Base-by-base conservation (phyloP, 2,113 vertebrate genomes). In the Gnathonemus longibarbis region DNA sequence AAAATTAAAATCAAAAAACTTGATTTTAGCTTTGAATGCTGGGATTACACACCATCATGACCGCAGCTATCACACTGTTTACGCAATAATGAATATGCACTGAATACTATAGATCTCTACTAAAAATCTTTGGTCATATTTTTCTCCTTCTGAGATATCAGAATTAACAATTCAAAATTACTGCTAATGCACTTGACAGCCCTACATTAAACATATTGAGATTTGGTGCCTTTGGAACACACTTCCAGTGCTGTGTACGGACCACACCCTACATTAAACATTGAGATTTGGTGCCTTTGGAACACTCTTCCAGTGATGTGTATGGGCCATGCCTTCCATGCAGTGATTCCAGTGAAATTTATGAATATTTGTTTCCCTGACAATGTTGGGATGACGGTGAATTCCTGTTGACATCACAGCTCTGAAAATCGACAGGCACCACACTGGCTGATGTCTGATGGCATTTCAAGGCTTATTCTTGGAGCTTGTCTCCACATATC, bases 401-500 rank as follows among this genome's bases (percentile, higher is more conserved):
- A 89, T 89, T 66, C 27, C n/a, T 45, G 66, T 85, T 85, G 88
- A 66, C 88, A 90, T 66, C 56, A 48, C 74, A 31, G 88, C 56
- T 84, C 74, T 66, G 80, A 53, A 46, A 56, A 84, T 90, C 53
- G 27, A 42, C 52, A 90, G 53, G 46, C 53, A 77, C 39, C n/a
- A 52, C 74, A 74, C 70, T 62, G 80, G 46, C 80, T 31, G 77
- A 52, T 83, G 50, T 45, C 80, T 89, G 90, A 90, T 89, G 88
- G 50, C 53, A 89, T 89, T 90, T 90, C 90, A 90, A 89, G 90
- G 56, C 53, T 66, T 24, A 39, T 19, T 66, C 53, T 88, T 88
- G 56, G 35, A 56, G 17, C 56, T 88, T 62, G 56, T 62, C 48
- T 66, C 83, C 50, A 52, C 88, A 35, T 89, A 90, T 90, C 90